Percentiles rank a stretch among this genome's conserved stretches.
Evolutionary conservation across 2,888 invertebrate species (phyloP).

Genomic region (Ophion ellenae): DNA sequence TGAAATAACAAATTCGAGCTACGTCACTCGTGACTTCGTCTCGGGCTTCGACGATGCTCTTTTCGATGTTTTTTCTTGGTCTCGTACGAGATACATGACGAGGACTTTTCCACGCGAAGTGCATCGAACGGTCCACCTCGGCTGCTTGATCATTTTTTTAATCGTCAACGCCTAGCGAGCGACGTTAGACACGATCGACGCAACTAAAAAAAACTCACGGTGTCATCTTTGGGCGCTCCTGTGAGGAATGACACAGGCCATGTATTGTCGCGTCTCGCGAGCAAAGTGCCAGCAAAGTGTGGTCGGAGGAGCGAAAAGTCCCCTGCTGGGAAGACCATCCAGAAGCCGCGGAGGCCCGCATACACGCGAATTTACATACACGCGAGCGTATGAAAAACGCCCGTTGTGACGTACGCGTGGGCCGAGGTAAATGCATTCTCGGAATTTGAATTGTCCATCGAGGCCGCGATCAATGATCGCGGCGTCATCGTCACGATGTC

Average conservation of each 20-base stretch:
- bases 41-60: too few relatives aligned
- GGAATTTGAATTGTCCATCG: constrained; percentile 61
- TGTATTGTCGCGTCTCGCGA: neutral
- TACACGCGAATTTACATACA: constrained; percentile 7
- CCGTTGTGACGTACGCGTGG: constrained; percentile 33
- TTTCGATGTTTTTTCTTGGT: too few relatives aligned
- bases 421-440: constrained; percentile 57
- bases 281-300: constrained; percentile 3
- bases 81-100: too few relatives aligned
- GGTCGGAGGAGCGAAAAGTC: constrained; percentile 20
- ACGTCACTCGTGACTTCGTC: too few relatives aligned
- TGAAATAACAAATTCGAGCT: too few relatives aligned
- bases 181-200: neutral
- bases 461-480: constrained; percentile 39
- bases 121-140: too few relatives aligned
- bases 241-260: neutral
- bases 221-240: constrained; percentile 49
- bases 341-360: constrained; percentile 19
- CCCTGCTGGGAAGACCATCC: constrained; percentile 20
- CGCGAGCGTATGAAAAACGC: neutral
- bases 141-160: neutral
- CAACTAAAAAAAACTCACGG: constrained; percentile 19
- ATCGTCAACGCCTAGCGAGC: neutral
- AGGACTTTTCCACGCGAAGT: too few relatives aligned
- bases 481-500: constrained; percentile 38